Evolutionary conservation across 2,888 invertebrate genomes (phyloP).

Genomic region (Vannuccia rotundouncinata): DNA sequence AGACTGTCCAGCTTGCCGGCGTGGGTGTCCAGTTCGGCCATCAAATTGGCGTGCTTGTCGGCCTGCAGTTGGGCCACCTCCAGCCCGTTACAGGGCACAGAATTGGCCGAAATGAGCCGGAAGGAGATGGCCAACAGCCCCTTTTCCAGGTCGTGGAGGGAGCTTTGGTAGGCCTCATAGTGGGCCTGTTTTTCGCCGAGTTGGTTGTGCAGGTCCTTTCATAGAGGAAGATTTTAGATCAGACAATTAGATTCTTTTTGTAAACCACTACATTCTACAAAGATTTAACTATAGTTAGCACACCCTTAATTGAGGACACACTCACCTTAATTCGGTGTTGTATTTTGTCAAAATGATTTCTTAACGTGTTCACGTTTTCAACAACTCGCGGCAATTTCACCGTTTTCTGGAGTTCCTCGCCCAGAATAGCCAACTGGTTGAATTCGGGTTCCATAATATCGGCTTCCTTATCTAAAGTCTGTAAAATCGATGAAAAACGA

Average conservation of each 20-base stretch:
- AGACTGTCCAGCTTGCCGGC: background rate
- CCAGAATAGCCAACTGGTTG: background rate
- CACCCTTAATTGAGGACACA: too few species aligned
- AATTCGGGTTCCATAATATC: background rate
- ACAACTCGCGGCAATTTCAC: background rate
- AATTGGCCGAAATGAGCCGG: background rate
- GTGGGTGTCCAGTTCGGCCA: background rate
- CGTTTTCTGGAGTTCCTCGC: background rate
- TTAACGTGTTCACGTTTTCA: background rate
- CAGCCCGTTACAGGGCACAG: background rate
- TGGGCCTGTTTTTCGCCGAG: background rate
- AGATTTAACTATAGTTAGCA: too few species aligned
- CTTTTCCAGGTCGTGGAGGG: constrained; percentile 10
- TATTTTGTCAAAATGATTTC: background rate
- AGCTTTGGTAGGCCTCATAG: background rate
- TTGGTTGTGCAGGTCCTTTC: background rate
- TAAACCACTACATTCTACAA: too few species aligned
- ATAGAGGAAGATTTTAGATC: too few species aligned
- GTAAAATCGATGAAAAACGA: background rate
- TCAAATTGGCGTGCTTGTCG: background rate
- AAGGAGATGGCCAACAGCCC: background rate
- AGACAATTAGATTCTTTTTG: too few species aligned
- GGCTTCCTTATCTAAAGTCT: constrained; percentile 12
- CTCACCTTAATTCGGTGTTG: background rate
- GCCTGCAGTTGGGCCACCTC: background rate